Evolutionary conservation across 2,888 invertebrate species (phyloP).

Genomic region (Deilephila elpenor): DNA sequence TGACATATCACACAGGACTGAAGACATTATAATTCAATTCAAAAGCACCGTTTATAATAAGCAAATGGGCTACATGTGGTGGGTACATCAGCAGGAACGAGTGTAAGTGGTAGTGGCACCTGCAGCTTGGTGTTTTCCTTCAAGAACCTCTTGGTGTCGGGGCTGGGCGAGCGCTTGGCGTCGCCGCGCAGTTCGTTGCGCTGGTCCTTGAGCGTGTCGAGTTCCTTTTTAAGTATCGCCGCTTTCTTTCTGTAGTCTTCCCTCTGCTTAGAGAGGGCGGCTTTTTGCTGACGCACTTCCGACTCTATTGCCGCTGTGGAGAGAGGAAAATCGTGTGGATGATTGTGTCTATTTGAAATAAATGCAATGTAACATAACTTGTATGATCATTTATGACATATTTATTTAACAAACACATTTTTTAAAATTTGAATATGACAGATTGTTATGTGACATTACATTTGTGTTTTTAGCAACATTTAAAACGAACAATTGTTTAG

Average conservation of each 20-base stretch:
- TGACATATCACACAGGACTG: neutral
- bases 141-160: constrained; percentile 91
- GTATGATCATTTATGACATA: neutral
- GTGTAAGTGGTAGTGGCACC: constrained; percentile 69
- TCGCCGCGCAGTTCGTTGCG: constrained; percentile 90
- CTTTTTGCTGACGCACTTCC: constrained; percentile 92
- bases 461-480: constrained; percentile 44
- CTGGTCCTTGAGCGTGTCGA: constrained; percentile 91
- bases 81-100: neutral
- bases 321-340: constrained; percentile 44
- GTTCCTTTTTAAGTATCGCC: constrained; percentile 89
- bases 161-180: constrained; percentile 87
- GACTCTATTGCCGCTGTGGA: constrained; percentile 88
- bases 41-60: constrained; percentile 7
- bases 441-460: constrained; percentile 41
- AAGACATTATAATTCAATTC: neutral
- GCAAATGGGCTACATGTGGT: neutral
- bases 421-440: neutral
- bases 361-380: constrained; percentile 46
- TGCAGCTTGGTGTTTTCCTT: constrained; percentile 93
- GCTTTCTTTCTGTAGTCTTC: constrained; percentile 93
- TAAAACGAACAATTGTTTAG: constrained; percentile 42
- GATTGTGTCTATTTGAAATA: constrained; percentile 38
- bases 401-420: neutral
- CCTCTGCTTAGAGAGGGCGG: constrained; percentile 91